Conservation (phyloP, 1,140 invertebrate species). For the Temnothorax longispinosus region DNA sequence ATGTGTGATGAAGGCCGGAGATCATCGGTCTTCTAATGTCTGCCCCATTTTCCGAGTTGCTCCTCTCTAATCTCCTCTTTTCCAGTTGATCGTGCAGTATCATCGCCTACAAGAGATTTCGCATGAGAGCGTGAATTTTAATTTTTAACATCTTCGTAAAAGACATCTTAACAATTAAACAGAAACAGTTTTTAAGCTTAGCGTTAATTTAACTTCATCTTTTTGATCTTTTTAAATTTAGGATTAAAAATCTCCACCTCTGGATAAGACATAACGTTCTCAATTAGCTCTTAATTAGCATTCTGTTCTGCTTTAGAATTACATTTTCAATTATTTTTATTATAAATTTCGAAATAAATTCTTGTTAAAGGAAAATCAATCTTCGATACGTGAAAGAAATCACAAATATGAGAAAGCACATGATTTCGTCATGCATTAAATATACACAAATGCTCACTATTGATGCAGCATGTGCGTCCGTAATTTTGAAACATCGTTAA, state of each 20-base stretch:
- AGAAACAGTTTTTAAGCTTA: background rate
- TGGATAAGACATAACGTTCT: background rate
- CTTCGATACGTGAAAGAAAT: background rate
- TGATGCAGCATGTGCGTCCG: background rate
- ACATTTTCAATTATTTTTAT: background rate
- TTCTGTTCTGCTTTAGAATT: background rate
- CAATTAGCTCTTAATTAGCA: background rate
- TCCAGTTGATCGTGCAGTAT: conserved; percentile 83
- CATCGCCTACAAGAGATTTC: conserved; percentile 76
- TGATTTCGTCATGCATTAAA: background rate
- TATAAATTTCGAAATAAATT: background rate
- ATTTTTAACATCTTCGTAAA: background rate
- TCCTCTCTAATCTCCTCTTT: conserved; percentile 81
- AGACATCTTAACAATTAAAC: background rate
- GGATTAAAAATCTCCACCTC: background rate
- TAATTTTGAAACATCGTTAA: conserved; percentile 42
- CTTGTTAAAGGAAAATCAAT: background rate
- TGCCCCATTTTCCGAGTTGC: conserved; percentile 80
- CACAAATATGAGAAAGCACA: background rate
- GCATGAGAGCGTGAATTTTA: conserved; percentile 4
- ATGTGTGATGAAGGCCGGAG: conserved; percentile 77
- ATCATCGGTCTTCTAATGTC: conserved; percentile 79
- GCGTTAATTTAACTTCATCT: background rate
- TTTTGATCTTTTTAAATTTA: background rate
- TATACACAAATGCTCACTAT: background rate